Conservation (phyloP, 2,113 vertebrate species). For the Pontoporia blainvillei region DNA sequence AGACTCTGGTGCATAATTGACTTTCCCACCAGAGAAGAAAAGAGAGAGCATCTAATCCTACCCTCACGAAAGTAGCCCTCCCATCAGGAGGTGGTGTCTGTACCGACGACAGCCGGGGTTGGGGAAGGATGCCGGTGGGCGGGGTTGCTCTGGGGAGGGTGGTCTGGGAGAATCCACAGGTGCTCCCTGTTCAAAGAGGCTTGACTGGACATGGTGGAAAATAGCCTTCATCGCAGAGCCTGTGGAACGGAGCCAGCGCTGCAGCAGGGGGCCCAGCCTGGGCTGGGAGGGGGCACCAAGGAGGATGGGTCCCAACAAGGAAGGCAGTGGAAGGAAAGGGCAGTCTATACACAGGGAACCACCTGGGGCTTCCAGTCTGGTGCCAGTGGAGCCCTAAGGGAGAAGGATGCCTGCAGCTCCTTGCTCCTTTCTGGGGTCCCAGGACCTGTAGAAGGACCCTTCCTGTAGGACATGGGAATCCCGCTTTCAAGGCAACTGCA, state of each 20-base stretch:
- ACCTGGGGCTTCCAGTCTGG: neutral
- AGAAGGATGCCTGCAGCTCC: neutral
- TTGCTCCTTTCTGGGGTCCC: neutral
- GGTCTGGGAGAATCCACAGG: neutral
- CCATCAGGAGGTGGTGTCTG: slow-evolving; percentile 27
- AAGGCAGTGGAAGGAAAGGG: too few species aligned
- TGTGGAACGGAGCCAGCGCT: fast-evolving
- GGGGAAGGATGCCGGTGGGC: fast-evolving
- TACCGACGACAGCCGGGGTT: neutral
- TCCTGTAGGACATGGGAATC: neutral
- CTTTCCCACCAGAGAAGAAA: slow-evolving; percentile 3
- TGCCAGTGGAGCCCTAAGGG: neutral
- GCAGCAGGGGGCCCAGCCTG: neutral
- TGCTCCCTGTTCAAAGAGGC: too few species aligned
- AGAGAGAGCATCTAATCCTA: slow-evolving; percentile 31
- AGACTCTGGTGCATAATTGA: slow-evolving; percentile 62
- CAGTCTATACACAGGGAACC: neutral
- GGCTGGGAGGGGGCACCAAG: fast-evolving
- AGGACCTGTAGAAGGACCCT: neutral
- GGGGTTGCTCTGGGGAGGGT: neutral
- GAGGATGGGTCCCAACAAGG: neutral
- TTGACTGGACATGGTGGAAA: neutral
- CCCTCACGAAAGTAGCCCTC: slow-evolving; percentile 39
- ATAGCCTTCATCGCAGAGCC: neutral
- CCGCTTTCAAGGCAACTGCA: neutral